Evolutionary conservation across 2,888 invertebrate genomes (phyloP).

Genomic region (Andrena praecox): DNA sequence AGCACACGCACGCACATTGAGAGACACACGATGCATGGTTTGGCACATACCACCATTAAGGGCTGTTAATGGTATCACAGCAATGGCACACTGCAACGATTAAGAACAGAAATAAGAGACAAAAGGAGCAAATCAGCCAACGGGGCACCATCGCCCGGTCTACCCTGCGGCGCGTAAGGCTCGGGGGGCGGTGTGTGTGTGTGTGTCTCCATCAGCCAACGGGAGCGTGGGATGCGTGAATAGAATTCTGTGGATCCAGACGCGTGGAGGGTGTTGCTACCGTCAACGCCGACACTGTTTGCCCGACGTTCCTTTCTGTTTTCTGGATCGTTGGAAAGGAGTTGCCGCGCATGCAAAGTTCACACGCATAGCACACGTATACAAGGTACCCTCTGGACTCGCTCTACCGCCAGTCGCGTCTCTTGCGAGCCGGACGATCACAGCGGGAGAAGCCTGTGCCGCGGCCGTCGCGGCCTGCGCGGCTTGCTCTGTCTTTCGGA

Average conservation of each 20-base stretch:
- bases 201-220: neutral
- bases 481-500: neutral
- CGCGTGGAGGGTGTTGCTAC: constrained; percentile 8
- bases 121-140: constrained; percentile 42
- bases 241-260: neutral
- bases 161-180: neutral
- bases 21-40: constrained; percentile 73
- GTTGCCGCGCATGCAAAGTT: constrained; percentile 47
- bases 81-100: constrained; percentile 82
- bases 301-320: neutral
- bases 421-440: neutral
- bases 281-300: neutral
- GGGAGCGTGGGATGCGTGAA: constrained; percentile 20
- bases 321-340: neutral
- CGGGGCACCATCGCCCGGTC: constrained; percentile 1
- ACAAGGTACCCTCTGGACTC: constrained; percentile 44
- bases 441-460: constrained; percentile 13
- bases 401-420: constrained; percentile 17
- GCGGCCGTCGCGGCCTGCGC: neutral
- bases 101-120: constrained; percentile 56
- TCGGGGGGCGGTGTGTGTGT: neutral
- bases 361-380: constrained; percentile 55
- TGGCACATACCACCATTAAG: constrained; percentile 63
- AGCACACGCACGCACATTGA: constrained; percentile 72
- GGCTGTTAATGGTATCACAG: constrained; percentile 76